These are phyloP conservation scores for Teleiodes luculella DNA, from an alignment of 2,888 invertebrate genomes.

Conservation along the genomic window DNA sequence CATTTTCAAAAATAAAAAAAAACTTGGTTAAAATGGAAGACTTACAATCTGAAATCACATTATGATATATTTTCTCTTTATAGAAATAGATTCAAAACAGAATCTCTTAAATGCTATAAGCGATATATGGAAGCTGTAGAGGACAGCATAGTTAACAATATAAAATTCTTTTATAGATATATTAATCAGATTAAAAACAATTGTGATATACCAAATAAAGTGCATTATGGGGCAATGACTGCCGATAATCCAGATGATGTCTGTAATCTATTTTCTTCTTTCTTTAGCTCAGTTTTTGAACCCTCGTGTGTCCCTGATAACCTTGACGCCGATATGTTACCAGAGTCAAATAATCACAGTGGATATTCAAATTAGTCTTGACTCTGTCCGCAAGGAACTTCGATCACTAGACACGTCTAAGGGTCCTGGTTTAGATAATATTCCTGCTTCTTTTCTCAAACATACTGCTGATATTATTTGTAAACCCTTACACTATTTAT, in stretches of 20 bases:
- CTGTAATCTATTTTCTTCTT: not conserved
- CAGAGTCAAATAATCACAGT: not conserved
- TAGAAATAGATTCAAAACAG: conserved; percentile 18
- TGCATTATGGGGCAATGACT: not conserved
- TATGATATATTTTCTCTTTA: conserved; percentile 17
- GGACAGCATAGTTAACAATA: conserved; percentile 15
- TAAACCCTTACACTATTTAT: not conserved
- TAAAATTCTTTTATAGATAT: conserved; percentile 18
- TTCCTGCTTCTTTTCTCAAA: not conserved
- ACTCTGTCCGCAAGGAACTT: not conserved
- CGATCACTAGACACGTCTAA: not conserved
- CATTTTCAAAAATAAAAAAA: conserved; percentile 20
- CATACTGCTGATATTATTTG: not conserved
- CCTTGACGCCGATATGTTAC: not conserved
- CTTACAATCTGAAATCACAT: conserved; percentile 16
- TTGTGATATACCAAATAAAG: not conserved
- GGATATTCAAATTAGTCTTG: not conserved
- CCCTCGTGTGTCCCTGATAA: not conserved
- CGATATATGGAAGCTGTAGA: conserved; percentile 16
- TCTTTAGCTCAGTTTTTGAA: not conserved
- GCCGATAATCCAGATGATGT: not conserved
- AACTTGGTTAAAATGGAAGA: conserved; percentile 22
- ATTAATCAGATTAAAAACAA: conserved; percentile 1
- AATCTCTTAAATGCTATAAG: conserved; percentile 15
- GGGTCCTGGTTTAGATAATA: not conserved